phyloP scores from a whole-genome alignment of 2,113 vertebrate species.

The Thymallus thymallus region DNA sequence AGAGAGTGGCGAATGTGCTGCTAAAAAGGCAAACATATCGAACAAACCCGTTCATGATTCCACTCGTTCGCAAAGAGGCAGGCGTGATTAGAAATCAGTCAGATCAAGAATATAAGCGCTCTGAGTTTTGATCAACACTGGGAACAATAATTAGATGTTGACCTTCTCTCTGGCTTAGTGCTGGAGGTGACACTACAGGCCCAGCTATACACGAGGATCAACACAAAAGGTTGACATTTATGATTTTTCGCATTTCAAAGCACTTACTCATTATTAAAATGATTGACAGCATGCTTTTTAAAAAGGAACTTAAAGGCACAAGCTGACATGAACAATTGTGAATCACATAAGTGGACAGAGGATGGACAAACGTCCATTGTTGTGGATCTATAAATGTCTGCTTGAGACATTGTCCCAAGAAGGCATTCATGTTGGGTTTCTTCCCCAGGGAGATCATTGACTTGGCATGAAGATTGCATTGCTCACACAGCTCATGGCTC shows the following conservation, averaged over 20 bases:
- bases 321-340: slow-evolving; percentile 28
- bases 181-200: slow-evolving; percentile 41
- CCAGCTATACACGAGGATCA: slow-evolving; percentile 25
- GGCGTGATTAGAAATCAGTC: no score
- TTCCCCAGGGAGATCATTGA: neutral
- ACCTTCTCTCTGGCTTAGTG: slow-evolving; percentile 51
- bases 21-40: no score
- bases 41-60: no score
- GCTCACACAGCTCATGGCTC: slow-evolving; percentile 39
- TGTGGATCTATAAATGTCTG: slow-evolving; percentile 1
- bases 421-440: no score
- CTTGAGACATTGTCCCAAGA: neutral
- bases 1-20: no score
- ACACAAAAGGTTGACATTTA: slow-evolving; percentile 41
- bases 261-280: neutral
- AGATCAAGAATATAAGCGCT: no score
- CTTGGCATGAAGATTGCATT: neutral
- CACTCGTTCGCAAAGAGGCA: no score
- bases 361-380: slow-evolving; percentile 12
- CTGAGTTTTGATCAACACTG: no score
- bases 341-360: slow-evolving; percentile 13
- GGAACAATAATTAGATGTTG: no score
- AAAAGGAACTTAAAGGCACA: neutral
- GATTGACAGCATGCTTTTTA: slow-evolving; percentile 11
- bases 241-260: slow-evolving; percentile 20